Evolutionary conservation across 2,888 invertebrate species (phyloP), one percentile per base, ranked within the genome.

Genomic region (Hydrotaea diabolus): DNA sequence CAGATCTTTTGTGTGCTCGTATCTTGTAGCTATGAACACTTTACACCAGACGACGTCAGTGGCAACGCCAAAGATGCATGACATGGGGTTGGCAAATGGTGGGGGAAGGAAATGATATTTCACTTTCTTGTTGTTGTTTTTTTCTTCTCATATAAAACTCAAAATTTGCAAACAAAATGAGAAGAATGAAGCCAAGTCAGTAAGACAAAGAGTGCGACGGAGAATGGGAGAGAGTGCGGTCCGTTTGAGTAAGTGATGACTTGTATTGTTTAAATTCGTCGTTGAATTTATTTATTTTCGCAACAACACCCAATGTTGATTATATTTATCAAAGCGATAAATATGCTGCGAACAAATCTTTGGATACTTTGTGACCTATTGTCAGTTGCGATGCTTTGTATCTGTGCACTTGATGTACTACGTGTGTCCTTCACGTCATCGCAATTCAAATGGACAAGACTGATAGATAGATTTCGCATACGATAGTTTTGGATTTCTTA

Each of bases 301-400:
- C 55, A 55, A 55, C 55, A 21, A 55, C 21, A 55, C 55, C 55
- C 55, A 55, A 55, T 55, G 55, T 55, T 21, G 55, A 55, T 55
- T 55, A 21, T 55, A 21, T 55, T 15, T 55, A 21, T 21, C n/a
- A 8, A 55, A 55, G 17, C 55, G 21, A 55, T n/a, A n/a, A n/a
- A n/a, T n/a, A n/a, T n/a, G n/a, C n/a, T n/a, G n/a, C n/a, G n/a
- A 21, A 55, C 21, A 55, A 21, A 55, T 21, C 21, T 55, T 21
- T 21, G 15, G 21, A 55, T 55, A 55, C 11, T 53, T 55, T 55
- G 21, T 55, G 55, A n/a, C 49, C 49, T 2, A n/a, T 49, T 9
- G 15, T 13, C 49, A 43, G 43, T 53, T 55, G 19, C 21, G 9
- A 7, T 2, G 5, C 9, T 21, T 0, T 21, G 3, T 55, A 21